Evolutionary conservation across 30 jellyfish, hydroid and myxozoan genomes (phyloP), one percentile per base, ranked within the genome.

Genomic region (Cassiopea xamachana): DNA sequence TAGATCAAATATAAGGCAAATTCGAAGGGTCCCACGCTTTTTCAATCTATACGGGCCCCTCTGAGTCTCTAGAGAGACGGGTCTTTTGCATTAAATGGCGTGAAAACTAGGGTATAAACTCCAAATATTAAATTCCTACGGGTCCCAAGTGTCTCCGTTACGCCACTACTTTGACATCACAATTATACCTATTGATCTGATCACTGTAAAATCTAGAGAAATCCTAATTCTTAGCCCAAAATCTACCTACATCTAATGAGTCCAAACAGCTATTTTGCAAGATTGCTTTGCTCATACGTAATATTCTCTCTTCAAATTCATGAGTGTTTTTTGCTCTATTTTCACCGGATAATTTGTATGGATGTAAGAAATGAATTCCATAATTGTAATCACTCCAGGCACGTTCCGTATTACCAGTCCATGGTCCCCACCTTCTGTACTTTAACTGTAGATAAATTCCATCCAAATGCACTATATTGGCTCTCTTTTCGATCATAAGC

Each of bases 301-400:
- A 15, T 1, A 87, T 89, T 60, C 71, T 87, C 16, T 87, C 83
- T 39, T 62, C 61, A 67, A 87, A 87, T 75, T 78, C 84, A 8
- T 75, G 71, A 1, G 89, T 51, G 74, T 87, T 75, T 44, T 75
- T 87, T 61, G 76, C 7, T 46, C 45, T 59, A 48, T 76, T 87
- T 9, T 59, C 55, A 7, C 94, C 94, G 47, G 89, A 47, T 45
- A 88, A 79, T 47, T 88, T 88, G 60, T 88, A 88, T 9, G 95
- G 95, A 70, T 88, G 95, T 10, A 88, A 60, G 82, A 88, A 88
- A n/a, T 12, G 47, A 1, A 72, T 46, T 1, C 51, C 16, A 48
- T 61, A 81, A 47, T 70, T 51, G 61, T 88, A 88, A 47, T 88
- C 87, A 1, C 4, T 27, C 95, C 95, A 88, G 10, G 95, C 90